Evolutionary conservation across 1,140 invertebrate species (phyloP), one percentile per base, ranked within the genome.

Genomic region (Lasioglossum baleicum): DNA sequence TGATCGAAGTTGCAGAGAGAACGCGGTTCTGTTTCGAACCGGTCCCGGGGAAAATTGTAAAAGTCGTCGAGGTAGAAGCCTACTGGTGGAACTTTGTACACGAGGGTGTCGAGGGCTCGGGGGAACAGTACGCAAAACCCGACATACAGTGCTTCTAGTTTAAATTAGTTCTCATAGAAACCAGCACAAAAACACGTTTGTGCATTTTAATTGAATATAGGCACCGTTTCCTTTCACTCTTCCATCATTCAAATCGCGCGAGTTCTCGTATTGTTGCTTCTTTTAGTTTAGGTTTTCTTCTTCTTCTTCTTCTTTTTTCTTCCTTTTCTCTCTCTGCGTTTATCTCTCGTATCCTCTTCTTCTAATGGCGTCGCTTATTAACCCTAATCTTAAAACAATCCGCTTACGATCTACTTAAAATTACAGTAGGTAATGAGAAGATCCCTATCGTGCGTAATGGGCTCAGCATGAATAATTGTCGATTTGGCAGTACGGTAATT

Each of bases 401-500:
- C 86, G 80, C 90, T 93, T 92, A 93, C 51, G 80, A 81, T 86
- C 89, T 93, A 92, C 89, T 88, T 92, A 89, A 91, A 88, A 90
- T 92, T 88, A 91, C 82, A 86, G 83, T 90, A 87, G 86, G 87
- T 91, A 91, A 91, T 89, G 81, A 92, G 89, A 92, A 90, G 86
- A 90, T 91, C 87, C 87, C 90, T 92, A 92, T 92, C 89, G 86
- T 93, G 89, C 89, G 88, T 89, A 89, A 90, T 90, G 90, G 90
- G 82, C 90, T 90, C 83, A 90, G 88, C 84, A 84, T 88, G 88
- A 88, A 88, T 90, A 92, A 91, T 92, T 92, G 89, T 93, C 91
- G 88, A 91, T 93, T 93, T 93, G 92, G 92, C 92, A 93, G 92
- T 93, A 92, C 90, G 90, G 90, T 88, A 92, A 91, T 92, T 90